Conservation (phyloP, 2,888 invertebrate genomes). For the Incurvaria masculella region DNA sequence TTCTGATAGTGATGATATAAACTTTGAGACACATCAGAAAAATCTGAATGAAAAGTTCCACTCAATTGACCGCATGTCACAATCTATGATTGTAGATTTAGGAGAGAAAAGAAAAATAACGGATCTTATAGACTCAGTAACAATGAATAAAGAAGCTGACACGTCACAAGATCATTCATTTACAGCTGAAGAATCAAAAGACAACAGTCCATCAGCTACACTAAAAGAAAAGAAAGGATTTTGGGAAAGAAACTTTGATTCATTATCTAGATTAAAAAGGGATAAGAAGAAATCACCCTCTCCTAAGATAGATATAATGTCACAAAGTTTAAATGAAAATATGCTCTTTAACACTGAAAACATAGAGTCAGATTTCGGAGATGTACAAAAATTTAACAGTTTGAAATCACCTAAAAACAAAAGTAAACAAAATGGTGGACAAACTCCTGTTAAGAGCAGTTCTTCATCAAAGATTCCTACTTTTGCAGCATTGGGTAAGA, state of each 20-base stretch:
- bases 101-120: slow-evolving; percentile 33
- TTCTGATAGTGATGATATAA: slow-evolving; percentile 45
- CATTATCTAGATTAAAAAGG: slow-evolving; percentile 38
- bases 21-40: slow-evolving; percentile 41
- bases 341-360: slow-evolving; percentile 47
- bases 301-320: slow-evolving; percentile 48
- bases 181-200: slow-evolving; percentile 19
- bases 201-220: slow-evolving; percentile 41
- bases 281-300: slow-evolving; percentile 34
- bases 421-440: slow-evolving; percentile 34
- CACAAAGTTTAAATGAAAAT: slow-evolving; percentile 54
- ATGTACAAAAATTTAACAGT: slow-evolving; percentile 46
- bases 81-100: slow-evolving; percentile 51
- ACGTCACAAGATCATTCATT: neutral
- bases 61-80: slow-evolving; percentile 52
- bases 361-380: slow-evolving; percentile 36
- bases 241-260: slow-evolving; percentile 54
- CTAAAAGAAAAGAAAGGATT: slow-evolving; percentile 52
- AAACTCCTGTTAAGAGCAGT: slow-evolving; percentile 37
- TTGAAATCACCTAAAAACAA: slow-evolving; percentile 35
- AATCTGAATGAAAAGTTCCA: slow-evolving; percentile 46
- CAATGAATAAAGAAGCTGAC: slow-evolving; percentile 12
- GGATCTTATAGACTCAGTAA: slow-evolving; percentile 20
- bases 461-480: slow-evolving; percentile 51
- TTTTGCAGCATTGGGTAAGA: slow-evolving; percentile 47